These are phyloP conservation scores for Thymallus thymallus DNA, from an alignment of 2,113 vertebrate genomes.

Conservation along the genomic window DNA sequence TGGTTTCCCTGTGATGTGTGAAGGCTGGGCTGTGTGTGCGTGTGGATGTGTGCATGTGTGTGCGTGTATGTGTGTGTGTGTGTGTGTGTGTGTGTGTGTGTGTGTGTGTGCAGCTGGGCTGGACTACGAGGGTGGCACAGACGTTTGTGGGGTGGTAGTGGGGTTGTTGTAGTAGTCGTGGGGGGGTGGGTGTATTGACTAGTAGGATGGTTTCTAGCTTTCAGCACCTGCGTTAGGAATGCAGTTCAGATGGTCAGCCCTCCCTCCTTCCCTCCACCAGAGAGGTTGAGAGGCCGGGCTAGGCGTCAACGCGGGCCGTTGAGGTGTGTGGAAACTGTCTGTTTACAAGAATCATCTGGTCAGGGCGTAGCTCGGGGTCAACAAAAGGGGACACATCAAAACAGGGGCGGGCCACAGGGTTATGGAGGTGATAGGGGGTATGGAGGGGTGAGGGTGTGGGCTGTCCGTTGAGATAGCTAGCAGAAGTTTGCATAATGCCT, in stretches of 20 bases:
- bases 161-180: constrained; percentile 2
- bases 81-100: constrained; percentile 8
- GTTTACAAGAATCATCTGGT: constrained; percentile 77
- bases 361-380: constrained; percentile 69
- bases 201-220: constrained; percentile 78
- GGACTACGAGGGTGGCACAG: constrained; percentile 53
- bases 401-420: constrained; percentile 32
- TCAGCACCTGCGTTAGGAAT: constrained; percentile 76
- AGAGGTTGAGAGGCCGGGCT: constrained; percentile 47
- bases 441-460: constrained; percentile 36
- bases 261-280: constrained; percentile 72
- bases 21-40: constrained; percentile 30
- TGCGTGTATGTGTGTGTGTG: constrained; percentile 1
- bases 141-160: neutral
- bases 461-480: constrained; percentile 15
- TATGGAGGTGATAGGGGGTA: constrained; percentile 33
- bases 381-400: constrained; percentile 72
- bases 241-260: constrained; percentile 53
- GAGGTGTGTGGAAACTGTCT: constrained; percentile 77
- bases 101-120: constrained; percentile 27
- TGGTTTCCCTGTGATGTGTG: constrained; percentile 38
- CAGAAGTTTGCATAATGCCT: constrained; percentile 69
- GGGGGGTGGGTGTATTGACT: constrained; percentile 15
- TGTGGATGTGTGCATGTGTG: neutral
- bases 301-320: constrained; percentile 73